Evolutionary conservation across 1,140 invertebrate species (phyloP).

Genomic region (Ceratosolen solmsi): DNA sequence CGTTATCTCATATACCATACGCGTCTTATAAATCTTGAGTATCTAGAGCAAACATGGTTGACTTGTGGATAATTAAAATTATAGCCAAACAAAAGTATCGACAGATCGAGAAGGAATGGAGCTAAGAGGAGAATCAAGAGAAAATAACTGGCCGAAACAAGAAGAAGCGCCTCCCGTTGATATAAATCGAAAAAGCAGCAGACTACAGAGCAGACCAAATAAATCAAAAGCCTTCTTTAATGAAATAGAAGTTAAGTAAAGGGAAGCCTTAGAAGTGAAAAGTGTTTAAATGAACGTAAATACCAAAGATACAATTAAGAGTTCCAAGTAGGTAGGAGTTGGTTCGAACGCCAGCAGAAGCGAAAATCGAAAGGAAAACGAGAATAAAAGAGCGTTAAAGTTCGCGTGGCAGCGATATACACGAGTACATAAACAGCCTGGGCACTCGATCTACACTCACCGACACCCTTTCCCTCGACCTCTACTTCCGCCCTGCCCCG

Average conservation of each 20-base stretch:
- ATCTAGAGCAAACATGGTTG: neutral
- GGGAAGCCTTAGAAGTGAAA: conserved; percentile 11
- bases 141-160: neutral
- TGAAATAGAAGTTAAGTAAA: neutral
- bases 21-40: neutral
- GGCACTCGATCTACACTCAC: conserved; percentile 4
- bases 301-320: conserved; percentile 42
- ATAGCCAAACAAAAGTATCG: neutral
- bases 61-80: conserved; percentile 31
- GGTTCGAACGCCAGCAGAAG: neutral
- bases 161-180: neutral
- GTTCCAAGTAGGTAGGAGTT: neutral
- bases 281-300: conserved; percentile 54
- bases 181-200: neutral
- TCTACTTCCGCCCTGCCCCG: neutral
- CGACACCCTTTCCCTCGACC: neutral
- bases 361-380: neutral
- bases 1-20: neutral
- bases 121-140: neutral
- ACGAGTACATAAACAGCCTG: neutral
- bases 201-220: neutral
- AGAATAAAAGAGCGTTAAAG: conserved; percentile 35
- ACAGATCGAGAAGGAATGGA: neutral
- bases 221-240: neutral
- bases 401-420: neutral